Percentiles rank a stretch among this genome's conserved stretches.
These are phyloP conservation scores for Pseudopleuronectes americanus DNA, from an alignment of 2,797 vertebrate species.

Conservation along the genomic window DNA sequence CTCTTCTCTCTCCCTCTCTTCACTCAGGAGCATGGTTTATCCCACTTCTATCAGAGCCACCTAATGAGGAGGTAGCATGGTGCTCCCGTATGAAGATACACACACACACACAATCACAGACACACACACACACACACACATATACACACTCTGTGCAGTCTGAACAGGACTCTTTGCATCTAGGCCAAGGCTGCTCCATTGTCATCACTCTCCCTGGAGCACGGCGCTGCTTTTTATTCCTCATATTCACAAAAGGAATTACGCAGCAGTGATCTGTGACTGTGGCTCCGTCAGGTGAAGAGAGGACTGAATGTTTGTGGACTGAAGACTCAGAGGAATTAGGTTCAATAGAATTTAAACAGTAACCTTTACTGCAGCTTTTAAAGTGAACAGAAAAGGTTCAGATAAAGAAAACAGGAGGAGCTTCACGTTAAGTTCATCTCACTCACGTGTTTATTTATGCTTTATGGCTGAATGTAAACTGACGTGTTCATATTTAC, in stretches of 20 bases:
- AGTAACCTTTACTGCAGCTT: slow-evolving; percentile 47
- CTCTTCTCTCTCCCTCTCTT: slow-evolving; percentile 18
- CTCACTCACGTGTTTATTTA: background rate
- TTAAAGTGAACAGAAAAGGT: slow-evolving; percentile 3
- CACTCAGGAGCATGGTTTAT: slow-evolving; percentile 58
- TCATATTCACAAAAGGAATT: slow-evolving; percentile 67
- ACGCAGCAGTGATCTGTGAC: slow-evolving; percentile 59
- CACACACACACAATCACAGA: slow-evolving; percentile 6
- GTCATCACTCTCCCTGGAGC: slow-evolving; percentile 69
- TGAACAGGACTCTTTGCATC: slow-evolving; percentile 73
- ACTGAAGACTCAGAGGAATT: slow-evolving; percentile 40
- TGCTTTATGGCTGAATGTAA: background rate
- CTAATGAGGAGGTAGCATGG: slow-evolving; percentile 69
- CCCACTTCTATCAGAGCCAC: slow-evolving; percentile 59
- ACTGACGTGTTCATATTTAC: no score
- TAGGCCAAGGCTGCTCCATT: slow-evolving; percentile 82
- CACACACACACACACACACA: slow-evolving; percentile 10
- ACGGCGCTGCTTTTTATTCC: slow-evolving; percentile 72
- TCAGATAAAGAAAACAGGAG: slow-evolving; percentile 17
- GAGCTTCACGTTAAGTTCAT: slow-evolving; percentile 7
- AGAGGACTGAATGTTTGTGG: slow-evolving; percentile 54
- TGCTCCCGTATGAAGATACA: slow-evolving; percentile 39
- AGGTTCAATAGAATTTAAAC: slow-evolving; percentile 50
- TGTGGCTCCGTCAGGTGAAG: slow-evolving; percentile 38
- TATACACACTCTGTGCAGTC: background rate